Base-by-base conservation (phyloP, 2,888 invertebrate species). In the Cataglyphis rosenhaueri region DNA sequence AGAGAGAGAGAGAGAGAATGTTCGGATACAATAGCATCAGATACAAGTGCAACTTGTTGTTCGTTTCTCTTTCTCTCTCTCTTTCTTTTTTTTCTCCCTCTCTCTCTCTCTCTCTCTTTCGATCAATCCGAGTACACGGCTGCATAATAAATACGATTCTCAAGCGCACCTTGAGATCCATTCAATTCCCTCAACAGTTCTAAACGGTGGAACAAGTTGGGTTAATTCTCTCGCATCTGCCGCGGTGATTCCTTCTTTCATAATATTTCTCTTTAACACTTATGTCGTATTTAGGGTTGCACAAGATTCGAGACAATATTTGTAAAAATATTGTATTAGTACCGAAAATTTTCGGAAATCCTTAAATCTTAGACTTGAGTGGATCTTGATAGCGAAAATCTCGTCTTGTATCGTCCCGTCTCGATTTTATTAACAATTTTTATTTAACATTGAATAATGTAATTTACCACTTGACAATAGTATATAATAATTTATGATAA, bases 71-170 rank as follows among this genome's bases (percentile, higher is more conserved):
- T 1, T 48, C 18, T 48, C 15, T 44, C 44, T 48, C 5, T 21
- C 32, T 57, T 18, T 41, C 70, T 4, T 4, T 48, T 6, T 48
- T 1, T 44, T 25, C 25, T 1, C 25, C 1, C 25, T 25, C 25
- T 25, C 25, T 25, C 25, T 25, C 25, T 25, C 25, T 1, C 10
- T 38, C 10, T 41, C 41, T 29, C 32, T 57, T 15, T 57, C 78
- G 59, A 71, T 78, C 59, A 52, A 59, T 44, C 18, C 59, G 71
- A 71, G 78, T 35, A 25, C 25, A n/a, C 21, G 44, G 57, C 44
- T 78, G 35, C 78, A 78, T 78, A 78, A 78, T 71, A 78, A 25
- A 78, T 78, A 35, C 73, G 57, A 71, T 70, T 78, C 73, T 78
- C 73, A 71, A 18, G 57, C 57, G 71, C 78, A 78, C 25, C 70